These are phyloP conservation scores for Dasyprocta punctata DNA, from an alignment of 2,113 vertebrate genomes.

Conservation along the genomic window DNA sequence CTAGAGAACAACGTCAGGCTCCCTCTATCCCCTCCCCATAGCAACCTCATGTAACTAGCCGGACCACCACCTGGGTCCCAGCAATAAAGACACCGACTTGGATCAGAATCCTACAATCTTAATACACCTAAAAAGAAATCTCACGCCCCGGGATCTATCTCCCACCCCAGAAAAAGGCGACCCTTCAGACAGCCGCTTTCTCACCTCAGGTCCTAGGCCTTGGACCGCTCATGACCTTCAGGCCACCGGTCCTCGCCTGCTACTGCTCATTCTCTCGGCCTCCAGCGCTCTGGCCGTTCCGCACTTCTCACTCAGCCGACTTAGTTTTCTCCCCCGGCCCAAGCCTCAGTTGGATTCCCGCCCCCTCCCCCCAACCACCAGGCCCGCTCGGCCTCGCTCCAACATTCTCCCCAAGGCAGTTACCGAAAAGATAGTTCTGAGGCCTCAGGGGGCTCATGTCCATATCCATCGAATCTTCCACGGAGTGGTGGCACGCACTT, in stretches of 20 bases:
- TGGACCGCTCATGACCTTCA: not conserved
- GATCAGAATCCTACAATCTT: fast-evolving
- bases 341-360: no score
- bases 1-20: not conserved
- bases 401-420: not conserved
- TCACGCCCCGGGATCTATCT: fast-evolving
- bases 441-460: slow-evolving; percentile 91
- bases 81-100: fast-evolving
- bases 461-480: slow-evolving; percentile 89
- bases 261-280: not conserved
- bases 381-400: slow-evolving; percentile 49
- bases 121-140: not conserved
- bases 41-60: not conserved
- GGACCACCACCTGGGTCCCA: not conserved
- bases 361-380: not conserved
- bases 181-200: no score
- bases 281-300: not conserved
- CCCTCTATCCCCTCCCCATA: not conserved
- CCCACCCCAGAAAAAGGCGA: not conserved
- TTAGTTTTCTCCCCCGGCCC: not conserved
- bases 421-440: slow-evolving; percentile 95
- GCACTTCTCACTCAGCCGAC: not conserved
- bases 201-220: not conserved
- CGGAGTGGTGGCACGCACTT: slow-evolving; percentile 55
- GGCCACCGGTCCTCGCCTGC: not conserved